A percentile compares a stretch with the other conserved stretches of the same genome.
Conservation (phyloP, 2,797 vertebrate genomes). For the Parauchenoglanis punctatus region DNA sequence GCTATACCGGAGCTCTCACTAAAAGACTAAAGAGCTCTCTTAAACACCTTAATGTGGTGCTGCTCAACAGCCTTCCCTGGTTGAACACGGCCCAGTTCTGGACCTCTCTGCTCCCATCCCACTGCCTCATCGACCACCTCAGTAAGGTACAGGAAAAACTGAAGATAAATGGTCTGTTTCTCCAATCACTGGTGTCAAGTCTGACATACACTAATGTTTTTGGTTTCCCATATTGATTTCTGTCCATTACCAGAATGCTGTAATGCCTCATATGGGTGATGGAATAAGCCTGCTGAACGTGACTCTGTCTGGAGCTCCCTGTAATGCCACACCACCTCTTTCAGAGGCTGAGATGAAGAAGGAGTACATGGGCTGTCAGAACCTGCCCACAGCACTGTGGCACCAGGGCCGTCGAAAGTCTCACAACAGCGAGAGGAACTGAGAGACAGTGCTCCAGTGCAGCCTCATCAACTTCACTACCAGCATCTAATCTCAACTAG, state of each 20-base stretch:
- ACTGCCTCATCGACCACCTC: slow-evolving; percentile 63
- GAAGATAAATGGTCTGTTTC: background rate
- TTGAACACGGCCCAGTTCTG: slow-evolving; percentile 61
- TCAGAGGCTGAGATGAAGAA: slow-evolving; percentile 74
- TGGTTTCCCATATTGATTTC: background rate
- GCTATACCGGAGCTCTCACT: slow-evolving; percentile 74
- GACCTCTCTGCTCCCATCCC: slow-evolving; percentile 63
- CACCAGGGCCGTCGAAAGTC: slow-evolving; percentile 68
- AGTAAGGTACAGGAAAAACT: slow-evolving; percentile 54
- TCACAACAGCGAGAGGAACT: slow-evolving; percentile 50
- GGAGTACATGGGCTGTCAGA: slow-evolving; percentile 83
- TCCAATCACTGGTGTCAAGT: background rate
- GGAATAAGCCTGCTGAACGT: slow-evolving; percentile 74
- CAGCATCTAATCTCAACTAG: slow-evolving; percentile 6
- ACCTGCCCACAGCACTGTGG: slow-evolving; percentile 81
- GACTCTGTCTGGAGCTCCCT: slow-evolving; percentile 78
- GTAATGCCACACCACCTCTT: slow-evolving; percentile 77
- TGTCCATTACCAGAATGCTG: slow-evolving; percentile 57
- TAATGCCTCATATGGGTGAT: slow-evolving; percentile 61
- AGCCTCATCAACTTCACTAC: background rate
- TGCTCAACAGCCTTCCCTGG: slow-evolving; percentile 68
- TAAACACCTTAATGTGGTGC: slow-evolving; percentile 77
- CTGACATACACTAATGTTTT: background rate
- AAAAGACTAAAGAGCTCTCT: slow-evolving; percentile 77
- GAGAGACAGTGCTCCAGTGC: slow-evolving; percentile 14